Percentiles rank a stretch among this genome's conserved stretches.
Conservation (phyloP, 2,888 invertebrate genomes). For the Aspidapion aeneum region DNA sequence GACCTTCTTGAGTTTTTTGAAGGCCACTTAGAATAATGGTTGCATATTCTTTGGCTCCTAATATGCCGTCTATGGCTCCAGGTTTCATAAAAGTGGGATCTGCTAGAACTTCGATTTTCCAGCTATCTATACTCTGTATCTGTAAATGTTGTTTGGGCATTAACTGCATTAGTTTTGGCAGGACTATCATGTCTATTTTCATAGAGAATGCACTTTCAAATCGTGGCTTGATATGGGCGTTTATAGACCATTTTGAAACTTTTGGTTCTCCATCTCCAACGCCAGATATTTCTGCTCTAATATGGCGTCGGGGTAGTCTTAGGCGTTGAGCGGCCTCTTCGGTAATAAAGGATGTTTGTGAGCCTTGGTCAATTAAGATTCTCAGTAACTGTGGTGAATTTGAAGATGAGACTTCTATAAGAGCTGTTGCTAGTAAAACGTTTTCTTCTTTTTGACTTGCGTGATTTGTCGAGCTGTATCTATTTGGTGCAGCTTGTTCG, state of each 20-base stretch:
- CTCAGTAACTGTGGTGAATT: too few species aligned
- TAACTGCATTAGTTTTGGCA: background rate
- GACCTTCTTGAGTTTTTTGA: background rate
- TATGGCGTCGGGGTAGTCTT: too few species aligned
- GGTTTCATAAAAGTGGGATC: background rate
- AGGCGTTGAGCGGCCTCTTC: too few species aligned
- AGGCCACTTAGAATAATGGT: background rate
- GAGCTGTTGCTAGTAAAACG: too few species aligned
- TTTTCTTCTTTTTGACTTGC: background rate
- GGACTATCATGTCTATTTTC: background rate
- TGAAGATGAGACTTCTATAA: too few species aligned
- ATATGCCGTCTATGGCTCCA: background rate
- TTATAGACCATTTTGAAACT: background rate
- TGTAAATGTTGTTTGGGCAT: background rate
- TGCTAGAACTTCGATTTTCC: background rate
- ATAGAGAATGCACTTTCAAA: background rate
- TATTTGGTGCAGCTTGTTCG: background rate
- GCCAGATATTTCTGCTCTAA: conserved; percentile 2
- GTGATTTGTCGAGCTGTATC: background rate
- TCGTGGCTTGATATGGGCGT: background rate
- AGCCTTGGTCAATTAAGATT: too few species aligned
- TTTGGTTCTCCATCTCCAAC: conserved; percentile 2
- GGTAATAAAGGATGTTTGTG: too few species aligned
- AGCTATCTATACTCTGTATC: background rate
- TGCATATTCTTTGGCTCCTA: background rate